phyloP scores from a whole-genome alignment of 2,888 invertebrate genomes.

The Julus scanicus region DNA sequence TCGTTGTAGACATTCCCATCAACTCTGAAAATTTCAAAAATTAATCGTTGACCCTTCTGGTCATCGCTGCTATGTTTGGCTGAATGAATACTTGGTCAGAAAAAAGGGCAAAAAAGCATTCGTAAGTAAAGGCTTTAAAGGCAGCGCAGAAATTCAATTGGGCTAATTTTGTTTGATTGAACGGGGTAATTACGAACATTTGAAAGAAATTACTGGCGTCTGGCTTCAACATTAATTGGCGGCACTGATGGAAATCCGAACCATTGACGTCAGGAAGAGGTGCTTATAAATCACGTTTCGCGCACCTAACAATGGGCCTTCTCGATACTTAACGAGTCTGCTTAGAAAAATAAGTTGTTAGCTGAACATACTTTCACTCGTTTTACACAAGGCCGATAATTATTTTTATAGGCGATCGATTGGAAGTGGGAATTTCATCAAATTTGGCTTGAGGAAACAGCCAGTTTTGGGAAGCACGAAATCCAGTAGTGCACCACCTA shows the following conservation, averaged over 20 bases:
- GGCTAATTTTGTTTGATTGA: conserved; percentile 20
- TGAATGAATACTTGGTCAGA: neutral
- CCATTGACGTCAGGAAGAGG: conserved; percentile 1
- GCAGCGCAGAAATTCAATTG: conserved; percentile 17
- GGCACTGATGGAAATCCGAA: neutral
- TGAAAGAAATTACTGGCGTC: conserved; percentile 31
- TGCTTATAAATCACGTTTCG: neutral
- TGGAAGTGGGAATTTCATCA: neutral
- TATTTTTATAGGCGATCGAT: neutral
- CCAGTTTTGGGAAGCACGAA: too few relatives aligned
- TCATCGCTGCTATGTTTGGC: neutral
- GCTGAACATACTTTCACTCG: neutral
- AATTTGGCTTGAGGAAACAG: too few relatives aligned
- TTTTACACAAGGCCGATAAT: neutral
- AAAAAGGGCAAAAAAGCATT: neutral
- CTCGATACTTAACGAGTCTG: neutral
- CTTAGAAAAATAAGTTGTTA: conserved; percentile 18
- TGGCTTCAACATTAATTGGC: conserved; percentile 27
- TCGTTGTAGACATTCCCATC: neutral
- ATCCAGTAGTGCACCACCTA: too few relatives aligned
- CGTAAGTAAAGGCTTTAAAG: neutral
- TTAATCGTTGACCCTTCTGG: neutral
- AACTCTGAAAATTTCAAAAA: neutral
- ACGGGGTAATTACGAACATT: conserved; percentile 19
- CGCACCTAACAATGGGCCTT: neutral